Evolutionary conservation across 2,113 vertebrate genomes (phyloP).

Genomic region (Perognathus longimembris): DNA sequence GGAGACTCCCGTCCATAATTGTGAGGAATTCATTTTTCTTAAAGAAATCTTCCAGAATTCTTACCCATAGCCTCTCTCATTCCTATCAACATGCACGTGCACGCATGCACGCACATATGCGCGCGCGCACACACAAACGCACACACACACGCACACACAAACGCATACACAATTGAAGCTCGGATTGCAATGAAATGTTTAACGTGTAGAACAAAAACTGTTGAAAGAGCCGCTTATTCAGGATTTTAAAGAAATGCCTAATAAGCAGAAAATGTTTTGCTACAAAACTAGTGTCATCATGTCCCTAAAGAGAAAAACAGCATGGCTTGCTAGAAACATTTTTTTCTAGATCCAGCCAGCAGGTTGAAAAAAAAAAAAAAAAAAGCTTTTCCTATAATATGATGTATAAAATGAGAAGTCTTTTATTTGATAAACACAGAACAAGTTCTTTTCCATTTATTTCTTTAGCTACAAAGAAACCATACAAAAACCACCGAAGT

Average conservation of each 20-base stretch:
- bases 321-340: conserved; percentile 67
- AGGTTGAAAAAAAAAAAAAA: conserved; percentile 51
- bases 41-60: conserved; percentile 69
- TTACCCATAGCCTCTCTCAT: conserved; percentile 41
- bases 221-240: conserved; percentile 77
- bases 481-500: conserved; percentile 51
- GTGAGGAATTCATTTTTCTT: conserved; percentile 64
- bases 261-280: conserved; percentile 77
- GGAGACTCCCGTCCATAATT: conserved; percentile 49
- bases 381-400: conserved; percentile 59
- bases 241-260: conserved; percentile 76
- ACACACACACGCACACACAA: background rate
- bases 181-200: conserved; percentile 75
- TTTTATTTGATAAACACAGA: conserved; percentile 73
- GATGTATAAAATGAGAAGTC: conserved; percentile 60
- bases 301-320: conserved; percentile 70
- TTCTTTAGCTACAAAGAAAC: conserved; percentile 72
- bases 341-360: conserved; percentile 56
- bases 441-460: conserved; percentile 56
- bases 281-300: conserved; percentile 65
- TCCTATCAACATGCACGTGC: background rate
- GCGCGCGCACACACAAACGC: too few relatives aligned
- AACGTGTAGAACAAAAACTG: conserved; percentile 74
- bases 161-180: conserved; percentile 47
- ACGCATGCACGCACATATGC: background rate